Conservation (phyloP, 2,888 invertebrate genomes). For the Lypha dubia region DNA sequence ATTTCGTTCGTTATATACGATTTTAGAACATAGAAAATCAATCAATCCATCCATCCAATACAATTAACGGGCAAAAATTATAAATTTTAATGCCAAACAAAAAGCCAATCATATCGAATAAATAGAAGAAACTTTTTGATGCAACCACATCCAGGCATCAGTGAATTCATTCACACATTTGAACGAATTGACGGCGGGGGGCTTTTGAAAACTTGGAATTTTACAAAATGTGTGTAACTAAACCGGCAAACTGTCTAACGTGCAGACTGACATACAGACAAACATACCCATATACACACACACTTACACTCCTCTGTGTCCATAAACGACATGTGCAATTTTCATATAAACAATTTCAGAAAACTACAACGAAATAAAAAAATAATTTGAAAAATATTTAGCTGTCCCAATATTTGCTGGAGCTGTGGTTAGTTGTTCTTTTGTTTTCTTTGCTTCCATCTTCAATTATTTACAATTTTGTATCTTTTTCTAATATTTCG, state of each 20-base stretch:
- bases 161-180: slow-evolving; percentile 39
- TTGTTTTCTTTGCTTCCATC: neutral
- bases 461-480: slow-evolving; percentile 25
- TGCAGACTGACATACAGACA: neutral
- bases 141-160: neutral
- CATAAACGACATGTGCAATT: slow-evolving; percentile 45
- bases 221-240: neutral
- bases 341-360: slow-evolving; percentile 17
- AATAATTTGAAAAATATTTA: slow-evolving; percentile 57
- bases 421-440: slow-evolving; percentile 22
- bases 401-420: slow-evolving; percentile 39
- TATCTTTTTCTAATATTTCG: slow-evolving; percentile 35
- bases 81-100: slow-evolving; percentile 14
- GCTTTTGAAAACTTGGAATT: slow-evolving; percentile 2
- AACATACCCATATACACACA: neutral
- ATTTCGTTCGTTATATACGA: neutral
- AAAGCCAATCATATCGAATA: slow-evolving; percentile 7
- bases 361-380: slow-evolving; percentile 45
- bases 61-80: slow-evolving; percentile 41
- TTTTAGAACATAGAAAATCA: slow-evolving; percentile 50
- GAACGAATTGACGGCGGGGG: slow-evolving; percentile 20
- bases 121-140: slow-evolving; percentile 19
- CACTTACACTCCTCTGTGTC: neutral
- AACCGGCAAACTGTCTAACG: neutral
- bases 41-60: no score